Evolutionary conservation across 2,113 vertebrate species (phyloP), one percentile per base, ranked within the genome.

Genomic region (Hypanus sabinus): DNA sequence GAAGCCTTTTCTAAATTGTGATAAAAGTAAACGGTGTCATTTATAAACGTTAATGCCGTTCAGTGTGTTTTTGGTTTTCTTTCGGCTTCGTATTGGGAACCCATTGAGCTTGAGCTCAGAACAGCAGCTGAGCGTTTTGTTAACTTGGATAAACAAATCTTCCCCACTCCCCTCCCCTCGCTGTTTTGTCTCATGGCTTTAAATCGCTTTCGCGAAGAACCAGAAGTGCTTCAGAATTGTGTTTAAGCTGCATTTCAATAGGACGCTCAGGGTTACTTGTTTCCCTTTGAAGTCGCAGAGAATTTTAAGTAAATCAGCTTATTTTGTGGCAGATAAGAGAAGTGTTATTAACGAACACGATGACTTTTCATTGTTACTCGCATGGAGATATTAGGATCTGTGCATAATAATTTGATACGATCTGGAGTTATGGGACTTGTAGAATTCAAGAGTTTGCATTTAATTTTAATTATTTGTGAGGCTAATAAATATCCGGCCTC

Each of bases 81-180:
- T 33, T 8, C 62, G 0, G 30, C 60, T 65, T 57, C 36, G 18
- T 5, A 1, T 65, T 65, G 33, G 30, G 60, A 33, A 60, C 7
- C n/a, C 10, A 20, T 90, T n/a, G 16, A 62, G 60, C 60, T 88
- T n/a, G 55, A 60, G 57, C 57, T 5, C 27, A 90, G 14, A 68
- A 30, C 85, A 90, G 60, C 60, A 88, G 60, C n/a, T 65, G 33
- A 90, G 27, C 60, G 18, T 90, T 90, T 90, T 90, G 16, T 90
- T 90, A 90, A 65, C n/a, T 60, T 90, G 60, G 85, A 18, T 90
- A 90, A 90, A 90, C 85, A 90, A 65, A 22, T 27, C 81, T 9
- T 57, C 46, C 81, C 27, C 85, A 11, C 60, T 33, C 85, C 12
- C 70, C 14, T 18, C 81, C 55, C n/a, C 62, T 88, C 60, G 16